Evolutionary conservation across 2,797 vertebrate genomes (phyloP).

Genomic region (Chelon labrosus): DNA sequence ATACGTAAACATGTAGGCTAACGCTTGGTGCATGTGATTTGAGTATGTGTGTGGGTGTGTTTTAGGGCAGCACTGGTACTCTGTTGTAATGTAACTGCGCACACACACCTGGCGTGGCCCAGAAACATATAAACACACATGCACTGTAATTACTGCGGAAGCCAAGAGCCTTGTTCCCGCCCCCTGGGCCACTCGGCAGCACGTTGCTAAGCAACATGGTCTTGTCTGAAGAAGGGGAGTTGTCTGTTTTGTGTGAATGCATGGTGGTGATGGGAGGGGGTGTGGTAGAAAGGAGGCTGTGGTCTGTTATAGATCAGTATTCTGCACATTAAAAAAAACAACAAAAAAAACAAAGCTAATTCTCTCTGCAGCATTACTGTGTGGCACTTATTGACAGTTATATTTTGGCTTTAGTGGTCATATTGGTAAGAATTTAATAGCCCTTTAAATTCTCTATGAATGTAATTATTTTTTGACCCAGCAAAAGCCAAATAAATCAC

Average conservation of each 20-base stretch:
- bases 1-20: too few relatives aligned
- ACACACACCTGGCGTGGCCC: conserved; percentile 61
- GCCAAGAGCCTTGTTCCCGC: conserved; percentile 74
- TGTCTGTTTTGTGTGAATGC: conserved; percentile 44
- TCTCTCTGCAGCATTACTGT: neutral
- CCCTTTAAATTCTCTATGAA: neutral
- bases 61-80: too few relatives aligned
- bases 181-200: conserved; percentile 73
- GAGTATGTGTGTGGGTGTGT: too few relatives aligned
- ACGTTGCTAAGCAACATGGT: conserved; percentile 81
- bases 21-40: too few relatives aligned
- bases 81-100: neutral
- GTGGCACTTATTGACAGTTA: conserved; percentile 1
- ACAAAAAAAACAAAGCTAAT: neutral
- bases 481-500: neutral
- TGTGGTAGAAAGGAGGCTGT: conserved; percentile 29
- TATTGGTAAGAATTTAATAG: neutral
- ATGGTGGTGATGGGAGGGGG: conserved; percentile 42
- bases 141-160: conserved; percentile 80
- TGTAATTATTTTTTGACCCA: neutral
- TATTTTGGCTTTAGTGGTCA: neutral
- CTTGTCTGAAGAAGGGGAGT: conserved; percentile 67
- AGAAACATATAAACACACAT: conserved; percentile 49
- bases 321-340: conserved; percentile 1
- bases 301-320: neutral